These are phyloP conservation scores for Actinernus sp. DNA, from an alignment of 92 coral and sea anemone genomes.

Conservation along the genomic window DNA sequence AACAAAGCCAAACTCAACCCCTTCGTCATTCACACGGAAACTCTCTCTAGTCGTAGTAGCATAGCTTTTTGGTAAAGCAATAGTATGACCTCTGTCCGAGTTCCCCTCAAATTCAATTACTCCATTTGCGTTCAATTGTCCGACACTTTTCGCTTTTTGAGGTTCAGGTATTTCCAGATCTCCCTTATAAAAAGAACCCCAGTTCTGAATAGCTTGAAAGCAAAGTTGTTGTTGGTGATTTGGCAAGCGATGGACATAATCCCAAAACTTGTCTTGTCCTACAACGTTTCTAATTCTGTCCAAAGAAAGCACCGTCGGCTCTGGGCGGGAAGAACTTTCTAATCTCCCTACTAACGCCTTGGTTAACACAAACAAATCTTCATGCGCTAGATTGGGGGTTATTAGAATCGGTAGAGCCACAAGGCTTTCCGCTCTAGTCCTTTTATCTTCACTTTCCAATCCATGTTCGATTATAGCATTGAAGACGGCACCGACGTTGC, in stretches of 20 bases:
- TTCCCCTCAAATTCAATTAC: constrained; percentile 48
- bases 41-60: constrained; percentile 39
- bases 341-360: constrained; percentile 91
- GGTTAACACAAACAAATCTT: constrained; percentile 95
- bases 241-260: constrained; percentile 82
- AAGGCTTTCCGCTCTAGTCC: constrained; percentile 90
- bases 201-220: constrained; percentile 74
- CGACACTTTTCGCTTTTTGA: constrained; percentile 96
- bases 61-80: constrained; percentile 67
- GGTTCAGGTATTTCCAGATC: constrained; percentile 67
- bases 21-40: constrained; percentile 29
- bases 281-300: constrained; percentile 95
- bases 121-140: constrained; percentile 82
- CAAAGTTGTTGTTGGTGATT: constrained; percentile 74
- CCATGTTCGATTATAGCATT: constrained; percentile 96
- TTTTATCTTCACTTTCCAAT: constrained; percentile 91
- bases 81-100: constrained; percentile 89
- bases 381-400: constrained; percentile 94
- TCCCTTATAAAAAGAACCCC: constrained; percentile 51
- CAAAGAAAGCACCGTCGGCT: constrained; percentile 91
- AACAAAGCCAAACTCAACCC: constrained; percentile 81
- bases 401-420: constrained; percentile 96
- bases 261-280: constrained; percentile 83
- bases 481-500: constrained; percentile 85
- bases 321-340: constrained; percentile 81